Evolutionary conservation across 2,797 vertebrate species (phyloP).

Genomic region (Bradypodion ventrale): DNA sequence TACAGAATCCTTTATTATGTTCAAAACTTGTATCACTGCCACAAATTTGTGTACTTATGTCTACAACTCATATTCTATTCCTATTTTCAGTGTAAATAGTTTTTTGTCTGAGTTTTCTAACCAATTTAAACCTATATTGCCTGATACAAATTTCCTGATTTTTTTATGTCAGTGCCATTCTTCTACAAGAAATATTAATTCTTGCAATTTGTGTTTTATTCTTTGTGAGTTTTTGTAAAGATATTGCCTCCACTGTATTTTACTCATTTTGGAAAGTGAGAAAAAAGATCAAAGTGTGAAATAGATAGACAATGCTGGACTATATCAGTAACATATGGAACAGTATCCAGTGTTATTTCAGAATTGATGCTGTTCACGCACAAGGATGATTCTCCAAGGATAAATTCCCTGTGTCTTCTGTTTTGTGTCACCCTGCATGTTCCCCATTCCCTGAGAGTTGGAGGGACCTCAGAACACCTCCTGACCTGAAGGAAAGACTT

Average conservation of each 20-base stretch:
- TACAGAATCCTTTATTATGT: constrained; percentile 46
- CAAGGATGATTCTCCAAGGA: neutral
- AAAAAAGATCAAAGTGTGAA: constrained; percentile 9
- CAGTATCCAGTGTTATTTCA: neutral
- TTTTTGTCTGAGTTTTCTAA: constrained; percentile 35
- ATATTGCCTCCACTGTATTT: rapidly evolving
- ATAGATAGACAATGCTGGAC: too few species aligned
- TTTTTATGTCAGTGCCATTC: neutral
- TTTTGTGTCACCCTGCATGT: too few species aligned
- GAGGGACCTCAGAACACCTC: too few species aligned
- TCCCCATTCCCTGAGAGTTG: neutral
- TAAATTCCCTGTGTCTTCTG: neutral
- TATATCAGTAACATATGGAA: neutral
- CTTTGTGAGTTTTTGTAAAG: neutral
- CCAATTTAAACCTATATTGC: constrained; percentile 28
- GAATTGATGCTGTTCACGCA: neutral
- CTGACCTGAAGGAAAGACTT: neutral
- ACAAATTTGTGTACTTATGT: constrained; percentile 35
- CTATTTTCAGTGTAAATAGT: constrained; percentile 32
- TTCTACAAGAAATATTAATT: constrained; percentile 19
- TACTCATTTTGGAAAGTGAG: constrained; percentile 22
- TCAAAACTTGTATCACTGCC: constrained; percentile 19
- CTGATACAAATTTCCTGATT: constrained; percentile 27
- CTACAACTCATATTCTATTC: constrained; percentile 32
- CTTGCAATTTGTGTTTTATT: constrained; percentile 32